Conservation (phyloP, 2,113 vertebrate species). For the Chascanopsetta lugubris region DNA sequence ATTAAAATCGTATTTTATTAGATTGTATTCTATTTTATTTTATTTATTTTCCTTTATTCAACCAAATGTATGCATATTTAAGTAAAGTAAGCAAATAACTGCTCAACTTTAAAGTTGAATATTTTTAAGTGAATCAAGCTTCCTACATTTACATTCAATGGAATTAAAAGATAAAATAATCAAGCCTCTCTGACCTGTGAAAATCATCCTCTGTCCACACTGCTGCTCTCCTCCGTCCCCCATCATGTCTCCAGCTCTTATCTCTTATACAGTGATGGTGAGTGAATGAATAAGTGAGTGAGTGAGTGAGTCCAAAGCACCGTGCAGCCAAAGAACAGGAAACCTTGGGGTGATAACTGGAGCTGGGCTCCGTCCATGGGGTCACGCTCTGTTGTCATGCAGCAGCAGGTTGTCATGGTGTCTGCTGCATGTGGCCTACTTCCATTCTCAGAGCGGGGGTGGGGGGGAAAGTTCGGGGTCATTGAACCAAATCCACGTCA, state of each 20-base stretch:
- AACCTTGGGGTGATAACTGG: conserved; percentile 33
- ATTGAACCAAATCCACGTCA: background rate
- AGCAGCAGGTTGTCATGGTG: conserved; percentile 57
- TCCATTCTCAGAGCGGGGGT: conserved; percentile 8
- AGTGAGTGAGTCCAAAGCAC: background rate
- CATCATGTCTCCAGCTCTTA: background rate
- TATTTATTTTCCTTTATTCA: too few relatives aligned
- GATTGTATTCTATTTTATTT: too few relatives aligned
- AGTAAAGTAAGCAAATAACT: background rate
- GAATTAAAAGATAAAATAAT: background rate
- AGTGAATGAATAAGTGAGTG: too few relatives aligned
- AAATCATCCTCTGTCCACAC: conserved; percentile 73
- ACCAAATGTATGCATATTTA: background rate
- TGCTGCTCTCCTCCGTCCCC: conserved; percentile 8
- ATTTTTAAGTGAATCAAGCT: background rate
- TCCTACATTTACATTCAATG: background rate
- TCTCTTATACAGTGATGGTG: too few relatives aligned
- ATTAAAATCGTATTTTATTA: too few relatives aligned
- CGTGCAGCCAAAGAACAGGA: background rate
- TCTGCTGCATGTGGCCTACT: conserved; percentile 46
- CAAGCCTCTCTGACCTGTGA: conserved; percentile 71
- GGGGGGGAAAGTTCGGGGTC: background rate
- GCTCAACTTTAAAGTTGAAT: background rate
- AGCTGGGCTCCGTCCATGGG: conserved; percentile 46
- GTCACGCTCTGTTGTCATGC: conserved; percentile 60